These are phyloP conservation scores for Phytoseiulus persimilis DNA, from an alignment of 2,888 invertebrate species.

Conservation along the genomic window DNA sequence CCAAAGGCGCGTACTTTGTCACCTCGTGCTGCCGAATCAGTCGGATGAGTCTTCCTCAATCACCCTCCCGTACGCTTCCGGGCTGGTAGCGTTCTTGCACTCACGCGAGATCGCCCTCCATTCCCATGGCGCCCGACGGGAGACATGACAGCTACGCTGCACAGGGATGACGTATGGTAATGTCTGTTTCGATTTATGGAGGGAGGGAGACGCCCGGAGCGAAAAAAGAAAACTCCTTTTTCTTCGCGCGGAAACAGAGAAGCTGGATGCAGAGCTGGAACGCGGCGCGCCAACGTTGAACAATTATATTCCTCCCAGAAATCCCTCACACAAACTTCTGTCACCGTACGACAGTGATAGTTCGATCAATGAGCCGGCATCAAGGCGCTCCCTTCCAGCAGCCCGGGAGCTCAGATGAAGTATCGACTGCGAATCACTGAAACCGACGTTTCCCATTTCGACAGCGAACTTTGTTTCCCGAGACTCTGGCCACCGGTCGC, in stretches of 20 bases:
- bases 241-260: neutral
- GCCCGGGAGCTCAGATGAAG: no score
- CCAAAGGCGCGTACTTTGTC: neutral
- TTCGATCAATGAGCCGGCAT: no score
- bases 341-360: no score
- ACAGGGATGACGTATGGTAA: slow-evolving; percentile 33
- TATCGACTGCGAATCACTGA: neutral
- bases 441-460: neutral
- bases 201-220: neutral
- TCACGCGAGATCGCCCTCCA: neutral
- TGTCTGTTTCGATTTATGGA: slow-evolving; percentile 38
- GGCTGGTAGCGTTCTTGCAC: neutral
- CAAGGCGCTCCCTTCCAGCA: no score
- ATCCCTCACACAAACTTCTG: no score
- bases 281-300: neutral
- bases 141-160: slow-evolving; percentile 18
- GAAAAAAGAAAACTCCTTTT: neutral
- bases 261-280: neutral
- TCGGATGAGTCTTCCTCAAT: neutral
- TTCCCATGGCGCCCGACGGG: neutral
- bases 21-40: neutral
- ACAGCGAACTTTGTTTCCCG: neutral
- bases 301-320: neutral
- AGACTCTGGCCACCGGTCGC: neutral
- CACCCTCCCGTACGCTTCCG: neutral